Evolutionary conservation across 2,797 vertebrate genomes (phyloP).

Genomic region (Petrocephalus schoutedeni): DNA sequence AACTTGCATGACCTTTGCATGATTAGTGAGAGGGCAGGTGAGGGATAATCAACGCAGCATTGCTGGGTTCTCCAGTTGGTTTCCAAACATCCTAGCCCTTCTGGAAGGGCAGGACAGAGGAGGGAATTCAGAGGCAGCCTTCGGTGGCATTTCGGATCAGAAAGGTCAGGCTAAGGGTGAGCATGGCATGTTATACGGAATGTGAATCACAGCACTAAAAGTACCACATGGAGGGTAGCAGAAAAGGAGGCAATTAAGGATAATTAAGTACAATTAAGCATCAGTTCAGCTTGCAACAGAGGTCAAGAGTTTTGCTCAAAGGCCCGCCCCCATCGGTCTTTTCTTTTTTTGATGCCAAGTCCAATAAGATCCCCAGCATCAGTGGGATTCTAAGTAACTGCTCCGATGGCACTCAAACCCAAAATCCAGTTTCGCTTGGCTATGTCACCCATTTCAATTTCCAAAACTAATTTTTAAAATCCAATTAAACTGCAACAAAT

Average conservation of each 20-base stretch:
- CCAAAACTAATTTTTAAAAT: conserved; percentile 16
- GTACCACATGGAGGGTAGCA: background rate
- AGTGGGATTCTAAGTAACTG: background rate
- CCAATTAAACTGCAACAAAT: conserved; percentile 6
- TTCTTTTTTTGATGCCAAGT: background rate
- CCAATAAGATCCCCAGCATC: background rate
- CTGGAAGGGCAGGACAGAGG: background rate
- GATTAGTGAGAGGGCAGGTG: background rate
- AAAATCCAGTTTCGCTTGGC: background rate
- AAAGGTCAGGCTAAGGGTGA: background rate
- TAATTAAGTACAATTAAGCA: background rate
- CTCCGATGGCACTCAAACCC: background rate
- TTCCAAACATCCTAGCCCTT: background rate
- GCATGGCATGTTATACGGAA: background rate
- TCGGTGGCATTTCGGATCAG: background rate
- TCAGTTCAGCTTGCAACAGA: background rate
- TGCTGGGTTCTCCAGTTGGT: background rate
- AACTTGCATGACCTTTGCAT: background rate
- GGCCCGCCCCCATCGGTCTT: background rate
- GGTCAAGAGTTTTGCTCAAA: background rate
- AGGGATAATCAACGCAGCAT: background rate
- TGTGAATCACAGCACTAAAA: background rate
- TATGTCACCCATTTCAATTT: background rate
- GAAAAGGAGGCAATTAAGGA: background rate
- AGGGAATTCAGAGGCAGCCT: background rate